Conservation (phyloP, 1,140 invertebrate genomes). For the Aphelinus certus region DNA sequence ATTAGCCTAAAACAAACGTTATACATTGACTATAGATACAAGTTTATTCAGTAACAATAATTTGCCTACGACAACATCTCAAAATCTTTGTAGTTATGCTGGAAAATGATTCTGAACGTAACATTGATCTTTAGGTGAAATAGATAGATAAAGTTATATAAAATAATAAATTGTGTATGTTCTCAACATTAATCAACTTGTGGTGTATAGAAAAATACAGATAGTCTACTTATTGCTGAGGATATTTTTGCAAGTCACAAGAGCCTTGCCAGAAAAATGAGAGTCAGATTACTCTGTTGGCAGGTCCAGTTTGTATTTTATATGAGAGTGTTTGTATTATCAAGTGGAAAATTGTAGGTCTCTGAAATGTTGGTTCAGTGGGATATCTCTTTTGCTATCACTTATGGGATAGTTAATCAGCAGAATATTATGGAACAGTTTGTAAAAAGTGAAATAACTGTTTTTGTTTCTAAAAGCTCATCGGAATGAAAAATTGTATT, state of each 20-base stretch:
- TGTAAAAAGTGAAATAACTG: too few species aligned
- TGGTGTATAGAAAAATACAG: constrained; percentile 45
- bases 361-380: neutral
- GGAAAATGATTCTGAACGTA: too few species aligned
- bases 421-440: neutral
- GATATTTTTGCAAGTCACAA: neutral
- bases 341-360: constrained; percentile 9
- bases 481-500: too few species aligned
- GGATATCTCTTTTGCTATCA: constrained; percentile 6
- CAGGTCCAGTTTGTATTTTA: constrained; percentile 26
- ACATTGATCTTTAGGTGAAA: too few species aligned
- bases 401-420: neutral
- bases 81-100: too few species aligned
- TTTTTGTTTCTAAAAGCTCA: too few species aligned
- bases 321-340: constrained; percentile 28
- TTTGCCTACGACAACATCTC: too few species aligned
- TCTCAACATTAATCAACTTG: constrained; percentile 41
- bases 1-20: constrained; percentile 48
- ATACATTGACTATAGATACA: too few species aligned
- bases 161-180: too few species aligned
- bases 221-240: constrained; percentile 43
- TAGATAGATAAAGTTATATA: too few species aligned
- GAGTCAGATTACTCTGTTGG: constrained; percentile 5
- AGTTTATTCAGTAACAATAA: too few species aligned
- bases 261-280: constrained; percentile 1